Conservation (phyloP, 1,140 invertebrate species). For the Colletes gigas region DNA sequence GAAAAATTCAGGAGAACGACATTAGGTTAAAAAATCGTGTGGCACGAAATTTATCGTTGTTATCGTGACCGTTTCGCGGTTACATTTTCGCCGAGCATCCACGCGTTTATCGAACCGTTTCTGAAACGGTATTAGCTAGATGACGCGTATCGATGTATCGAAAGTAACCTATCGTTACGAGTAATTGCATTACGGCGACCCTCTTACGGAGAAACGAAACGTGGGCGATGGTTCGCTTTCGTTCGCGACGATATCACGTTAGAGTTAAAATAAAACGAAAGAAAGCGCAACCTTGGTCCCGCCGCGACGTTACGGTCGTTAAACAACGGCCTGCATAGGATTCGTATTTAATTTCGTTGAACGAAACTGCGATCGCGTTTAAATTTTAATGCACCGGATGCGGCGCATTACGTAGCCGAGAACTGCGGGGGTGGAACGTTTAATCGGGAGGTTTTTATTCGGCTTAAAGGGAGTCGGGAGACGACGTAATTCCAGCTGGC, state of each 20-base stretch:
- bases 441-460: slow-evolving; percentile 36
- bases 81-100: neutral
- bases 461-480: neutral
- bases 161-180: neutral
- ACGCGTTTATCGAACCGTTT: neutral
- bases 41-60: no score
- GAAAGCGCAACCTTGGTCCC: slow-evolving; percentile 4
- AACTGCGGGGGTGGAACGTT: slow-evolving; percentile 25
- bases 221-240: neutral
- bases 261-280: slow-evolving; percentile 22
- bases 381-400: slow-evolving; percentile 38
- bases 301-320: slow-evolving; percentile 29
- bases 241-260: slow-evolving; percentile 9
- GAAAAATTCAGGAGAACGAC: no score
- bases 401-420: neutral
- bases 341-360: slow-evolving; percentile 49
- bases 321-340: slow-evolving; percentile 12
- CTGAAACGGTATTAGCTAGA: neutral
- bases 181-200: slow-evolving; percentile 13
- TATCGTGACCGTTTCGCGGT: neutral
- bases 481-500: slow-evolving; percentile 17
- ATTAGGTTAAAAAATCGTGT: no score
- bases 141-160: slow-evolving; percentile 2
- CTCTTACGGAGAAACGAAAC: neutral
- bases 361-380: slow-evolving; percentile 42